Base-by-base conservation (phyloP, 2,797 vertebrate genomes). In the Adelosebastes latens region DNA sequence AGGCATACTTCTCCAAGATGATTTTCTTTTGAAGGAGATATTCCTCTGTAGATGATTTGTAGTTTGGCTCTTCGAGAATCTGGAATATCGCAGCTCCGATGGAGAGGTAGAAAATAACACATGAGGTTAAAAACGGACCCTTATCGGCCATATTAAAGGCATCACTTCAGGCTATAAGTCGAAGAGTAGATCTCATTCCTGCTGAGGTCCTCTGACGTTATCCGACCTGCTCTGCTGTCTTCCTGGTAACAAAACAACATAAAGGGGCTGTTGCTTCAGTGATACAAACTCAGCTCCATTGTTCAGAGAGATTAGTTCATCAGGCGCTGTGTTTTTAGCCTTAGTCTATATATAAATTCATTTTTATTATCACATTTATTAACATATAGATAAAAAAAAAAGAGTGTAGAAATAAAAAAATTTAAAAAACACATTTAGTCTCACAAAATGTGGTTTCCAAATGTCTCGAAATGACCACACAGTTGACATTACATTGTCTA, bases 21-120 rank as follows among this genome's bases (percentile, higher is more conserved):
- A 84, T 70, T 6, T 85, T 81, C 84, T 97, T 98, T 62, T 97
- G 83, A 0, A 82, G 76, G 25, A 91, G 87, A 75, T 97, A 99
- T 16, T 85, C 89, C 1, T 95, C 89, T 46, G 88, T 94, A 20
- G 97, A 96, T 10, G 89, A 81, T 18, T 93, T 90, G 97, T 97
- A 98, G 87, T 97, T 96, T 1, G 97, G 96, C 81, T 99, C 97
- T 62, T 99, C 98, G 13, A 99, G 90, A 49, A 99, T 97, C 61
- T 99, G 97, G 83, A 99, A 99, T 85, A 99, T 96, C 4, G 98
- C 97, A 1, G 97, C 98, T 14, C 98, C 98, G 66, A 99, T 97
- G 67, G 97, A 98, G 64, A 99, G 93, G 93, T 98, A 99, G 91
- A 99, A 99, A 86, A 99, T 98, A n/a, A 99, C 97, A 77, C 97